Conservation (phyloP, 2,113 vertebrate genomes). For the Notothenia coriiceps region DNA sequence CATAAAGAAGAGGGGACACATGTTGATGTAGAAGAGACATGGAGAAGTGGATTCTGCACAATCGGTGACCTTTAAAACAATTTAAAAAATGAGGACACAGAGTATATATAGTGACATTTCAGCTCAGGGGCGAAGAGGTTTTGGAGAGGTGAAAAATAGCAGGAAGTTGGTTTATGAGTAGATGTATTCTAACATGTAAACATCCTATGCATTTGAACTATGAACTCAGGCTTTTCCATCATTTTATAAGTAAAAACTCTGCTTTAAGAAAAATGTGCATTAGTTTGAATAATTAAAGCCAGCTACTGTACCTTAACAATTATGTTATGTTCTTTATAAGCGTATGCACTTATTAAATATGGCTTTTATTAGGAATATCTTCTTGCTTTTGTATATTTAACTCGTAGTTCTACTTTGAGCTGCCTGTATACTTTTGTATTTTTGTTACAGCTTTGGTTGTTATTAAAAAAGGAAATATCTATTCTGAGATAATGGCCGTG, state of each 20-base stretch:
- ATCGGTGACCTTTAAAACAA: too few species aligned
- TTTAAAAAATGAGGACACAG: too few species aligned
- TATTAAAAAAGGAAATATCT: conserved; percentile 29
- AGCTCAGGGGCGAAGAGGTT: too few species aligned
- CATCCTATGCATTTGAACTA: conserved; percentile 67
- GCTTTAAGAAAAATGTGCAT: neutral
- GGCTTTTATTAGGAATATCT: neutral
- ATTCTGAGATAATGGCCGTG: neutral
- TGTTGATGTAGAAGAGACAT: too few species aligned
- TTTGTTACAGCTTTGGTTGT: conserved; percentile 34
- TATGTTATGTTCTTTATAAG: neutral
- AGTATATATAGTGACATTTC: too few species aligned
- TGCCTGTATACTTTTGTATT: conserved; percentile 68
- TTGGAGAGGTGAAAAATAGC: too few species aligned
- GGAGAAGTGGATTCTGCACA: too few species aligned
- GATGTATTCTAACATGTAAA: neutral
- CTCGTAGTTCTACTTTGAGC: conserved; percentile 48
- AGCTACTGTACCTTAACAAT: conserved; percentile 14
- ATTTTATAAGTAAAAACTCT: neutral
- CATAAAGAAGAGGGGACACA: too few species aligned
- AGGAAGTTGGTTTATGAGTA: too few species aligned
- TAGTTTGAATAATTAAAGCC: conserved; percentile 15
- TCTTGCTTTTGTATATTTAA: conserved; percentile 40
- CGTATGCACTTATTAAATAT: neutral
- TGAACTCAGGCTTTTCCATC: conserved; percentile 51